Evolutionary conservation across 2,888 invertebrate genomes (phyloP), one percentile per base, ranked within the genome.

Genomic region (Eudasyphora cyanicolor): DNA sequence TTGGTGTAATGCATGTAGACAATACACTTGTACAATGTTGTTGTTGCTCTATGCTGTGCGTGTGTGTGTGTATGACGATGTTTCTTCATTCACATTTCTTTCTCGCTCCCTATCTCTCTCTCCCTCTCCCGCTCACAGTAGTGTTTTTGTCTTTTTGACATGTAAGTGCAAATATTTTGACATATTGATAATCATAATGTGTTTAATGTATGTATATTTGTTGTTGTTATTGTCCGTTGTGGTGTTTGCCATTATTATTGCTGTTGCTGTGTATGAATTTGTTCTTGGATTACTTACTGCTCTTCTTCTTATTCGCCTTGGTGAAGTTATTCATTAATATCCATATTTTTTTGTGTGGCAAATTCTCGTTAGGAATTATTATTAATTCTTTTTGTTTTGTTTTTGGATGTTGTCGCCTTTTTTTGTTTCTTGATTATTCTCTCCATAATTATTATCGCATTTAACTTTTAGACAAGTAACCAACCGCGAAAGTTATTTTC

Each of bases 131-230:
- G n/a, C n/a, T n/a, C n/a, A n/a, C n/a, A n/a, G n/a, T n/a, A n/a
- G n/a, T 76, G 51, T 71, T 60, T n/a, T 42, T 38, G 35, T 82
- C 86, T 87, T 86, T 60, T 85, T 81, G 85, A 87, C 85, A 86
- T 62, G 87, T 86, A 89, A 89, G 89, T 89, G 89, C 88, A 90
- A 90, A 90, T 90, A 89, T 90, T 90, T 89, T 89, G 90, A 90
- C 89, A 88, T 88, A 88, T 89, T 70, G 79, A 82, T 85, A 76
- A 69, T n/a, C n/a, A n/a, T 78, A 76, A 82, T 71, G 70, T 24
- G 35, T 64, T 35, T 64, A 19, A 19, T 64, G 19, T 38, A n/a
- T n/a, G n/a, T n/a, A n/a, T n/a, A n/a, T 54, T n/a, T 69, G 73
- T 17, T 79, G 27, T 49, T 42, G 38, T 35, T 19, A 10, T n/a